phyloP scores from a whole-genome alignment of 2,888 invertebrate genomes.

The Phyllotreta striolata region DNA sequence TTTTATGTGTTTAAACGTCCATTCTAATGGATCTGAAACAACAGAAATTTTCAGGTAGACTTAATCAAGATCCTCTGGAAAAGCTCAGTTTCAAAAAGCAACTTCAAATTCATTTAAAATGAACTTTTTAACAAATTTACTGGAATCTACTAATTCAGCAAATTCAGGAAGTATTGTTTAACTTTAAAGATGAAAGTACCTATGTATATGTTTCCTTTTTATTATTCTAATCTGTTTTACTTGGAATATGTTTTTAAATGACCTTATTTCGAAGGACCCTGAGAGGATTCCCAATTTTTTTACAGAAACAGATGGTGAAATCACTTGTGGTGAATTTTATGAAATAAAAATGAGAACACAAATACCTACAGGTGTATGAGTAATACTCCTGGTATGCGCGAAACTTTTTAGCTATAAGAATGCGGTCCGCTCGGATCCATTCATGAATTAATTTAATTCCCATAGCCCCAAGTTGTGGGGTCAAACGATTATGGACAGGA shows the following conservation, averaged over 20 bases:
- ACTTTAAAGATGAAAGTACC: too few relatives aligned
- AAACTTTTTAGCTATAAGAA: slow-evolving; percentile 31
- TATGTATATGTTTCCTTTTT: too few relatives aligned
- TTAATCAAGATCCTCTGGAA: not conserved
- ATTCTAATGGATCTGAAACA: slow-evolving; percentile 69
- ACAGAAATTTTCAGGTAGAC: not conserved
- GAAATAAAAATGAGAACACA: slow-evolving; percentile 17
- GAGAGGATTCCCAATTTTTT: not conserved
- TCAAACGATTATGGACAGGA: too few relatives aligned
- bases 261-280: not conserved
- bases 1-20: slow-evolving; percentile 67
- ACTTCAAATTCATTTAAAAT: too few relatives aligned
- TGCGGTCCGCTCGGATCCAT: slow-evolving; percentile 33
- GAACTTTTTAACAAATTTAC: too few relatives aligned
- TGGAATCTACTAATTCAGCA: too few relatives aligned
- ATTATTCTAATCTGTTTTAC: not conserved
- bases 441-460: slow-evolving; percentile 24
- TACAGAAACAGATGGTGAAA: too few relatives aligned
- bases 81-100: too few relatives aligned
- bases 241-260: not conserved
- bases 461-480: not conserved
- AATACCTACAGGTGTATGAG: slow-evolving; percentile 22
- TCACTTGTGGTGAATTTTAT: slow-evolving; percentile 2
- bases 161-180: not conserved
- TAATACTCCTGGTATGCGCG: slow-evolving; percentile 35